phyloP scores from a whole-genome alignment of 2,888 invertebrate species.

The Chesias legatella region DNA sequence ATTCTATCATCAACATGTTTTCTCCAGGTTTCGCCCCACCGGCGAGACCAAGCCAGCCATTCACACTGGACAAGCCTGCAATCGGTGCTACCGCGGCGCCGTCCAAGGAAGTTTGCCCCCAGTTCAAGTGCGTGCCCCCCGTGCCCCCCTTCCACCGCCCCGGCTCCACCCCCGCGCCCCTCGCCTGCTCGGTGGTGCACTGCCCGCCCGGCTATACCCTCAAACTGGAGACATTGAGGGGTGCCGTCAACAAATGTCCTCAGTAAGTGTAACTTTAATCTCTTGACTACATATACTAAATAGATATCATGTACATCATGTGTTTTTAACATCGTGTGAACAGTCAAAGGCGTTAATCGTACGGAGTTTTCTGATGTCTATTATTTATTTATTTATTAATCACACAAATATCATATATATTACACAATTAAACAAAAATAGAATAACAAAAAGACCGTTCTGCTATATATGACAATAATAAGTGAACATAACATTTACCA shows the following conservation, averaged over 20 bases:
- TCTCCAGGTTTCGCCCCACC: slow-evolving; percentile 36
- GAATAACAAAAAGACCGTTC: too few species aligned
- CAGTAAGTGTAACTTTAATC: slow-evolving; percentile 49
- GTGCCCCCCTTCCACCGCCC: slow-evolving; percentile 64
- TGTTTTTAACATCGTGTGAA: too few species aligned
- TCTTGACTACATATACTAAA: too few species aligned
- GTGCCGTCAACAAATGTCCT: slow-evolving; percentile 63
- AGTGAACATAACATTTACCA: too few species aligned
- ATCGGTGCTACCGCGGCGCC: slow-evolving; percentile 21
- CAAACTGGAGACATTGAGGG: slow-evolving; percentile 58
- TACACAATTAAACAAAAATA: too few species aligned
- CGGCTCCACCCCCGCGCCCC: slow-evolving; percentile 41
- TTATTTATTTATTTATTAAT: too few species aligned
- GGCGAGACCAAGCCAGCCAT: slow-evolving; percentile 47
- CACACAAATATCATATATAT: too few species aligned
- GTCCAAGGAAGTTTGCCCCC: slow-evolving; percentile 58
- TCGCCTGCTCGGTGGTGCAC: slow-evolving; percentile 62
- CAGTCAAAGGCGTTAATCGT: too few species aligned
- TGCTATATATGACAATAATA: too few species aligned
- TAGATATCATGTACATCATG: too few species aligned
- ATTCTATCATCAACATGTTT: too few species aligned
- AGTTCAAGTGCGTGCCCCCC: slow-evolving; percentile 77
- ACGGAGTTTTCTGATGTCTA: too few species aligned
- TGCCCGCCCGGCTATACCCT: slow-evolving; percentile 83
- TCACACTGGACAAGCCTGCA: slow-evolving; percentile 58